Evolutionary conservation across 2,113 vertebrate species (phyloP), one percentile per base, ranked within the genome.

Genomic region (Melanotaenia duboulayi): DNA sequence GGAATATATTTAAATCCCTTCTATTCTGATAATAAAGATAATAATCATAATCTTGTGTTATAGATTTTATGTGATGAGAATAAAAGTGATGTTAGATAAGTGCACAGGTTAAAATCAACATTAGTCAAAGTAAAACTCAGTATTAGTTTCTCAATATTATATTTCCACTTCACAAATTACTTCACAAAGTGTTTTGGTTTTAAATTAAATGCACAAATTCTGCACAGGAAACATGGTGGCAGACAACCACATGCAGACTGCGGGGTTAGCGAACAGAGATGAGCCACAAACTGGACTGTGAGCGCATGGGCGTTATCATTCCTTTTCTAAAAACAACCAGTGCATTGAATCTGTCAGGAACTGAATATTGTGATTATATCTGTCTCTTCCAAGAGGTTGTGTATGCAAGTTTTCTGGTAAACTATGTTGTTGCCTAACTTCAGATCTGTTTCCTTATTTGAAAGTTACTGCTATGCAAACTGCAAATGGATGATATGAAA

Each of bases 341-440:
- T 40, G 10, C 14, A 16, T 13, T 7, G 22, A 54, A 23, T 39
- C 20, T 60, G 37, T 76, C 65, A 84, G 87, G 88, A 91, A 90
- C 68, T 75, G 74, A 73, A 60, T 77, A 1, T 56, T 65, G 84
- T 10, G 78, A 77, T 82, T 39, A 20, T 11, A 11, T 54, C 22
- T 74, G 59, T 71, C 54, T 65, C 7, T 19, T 55, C 3, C 20
- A 11, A 56, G 39, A 20, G 8, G 3, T 22, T 8, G 46, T 1
- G 4, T n/a, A 44, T 1, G 1, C 71, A 62, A 65, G 77, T 72
- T 65, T 68, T 77, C 72, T 81, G 62, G 71, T 63, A 82, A 82
- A 71, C 63, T 19, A 52, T 52, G 22, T 35, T 61, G 39, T 88
- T 80, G 83, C 25, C 55, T 48, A 91, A 90, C n/a, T 20, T 37